These are phyloP conservation scores for Choloepus hoffmanni DNA, from an alignment of 2,113 vertebrate genomes.

Conservation along the genomic window DNA sequence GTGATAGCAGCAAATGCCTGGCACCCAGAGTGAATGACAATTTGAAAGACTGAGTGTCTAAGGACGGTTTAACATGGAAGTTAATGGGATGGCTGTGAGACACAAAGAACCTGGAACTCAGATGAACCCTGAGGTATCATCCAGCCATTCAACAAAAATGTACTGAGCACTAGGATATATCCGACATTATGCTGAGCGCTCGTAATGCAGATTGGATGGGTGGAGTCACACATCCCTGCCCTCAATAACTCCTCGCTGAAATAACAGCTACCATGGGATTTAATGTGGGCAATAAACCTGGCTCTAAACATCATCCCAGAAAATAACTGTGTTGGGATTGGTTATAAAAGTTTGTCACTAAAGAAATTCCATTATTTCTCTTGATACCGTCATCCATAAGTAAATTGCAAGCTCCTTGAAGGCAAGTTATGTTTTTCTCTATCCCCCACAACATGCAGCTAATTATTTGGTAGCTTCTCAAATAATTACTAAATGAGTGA, in stretches of 20 bases:
- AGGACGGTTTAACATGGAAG: slow-evolving; percentile 60
- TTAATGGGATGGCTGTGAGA: slow-evolving; percentile 7
- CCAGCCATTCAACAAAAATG: not conserved
- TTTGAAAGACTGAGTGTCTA: slow-evolving; percentile 61
- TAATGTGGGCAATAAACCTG: not conserved
- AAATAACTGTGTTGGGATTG: not conserved
- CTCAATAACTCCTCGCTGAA: not conserved
- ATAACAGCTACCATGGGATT: not conserved
- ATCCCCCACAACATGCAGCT: not conserved
- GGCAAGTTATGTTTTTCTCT: not conserved
- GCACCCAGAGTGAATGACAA: slow-evolving; percentile 61
- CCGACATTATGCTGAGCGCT: not conserved
- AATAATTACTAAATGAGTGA: not conserved
- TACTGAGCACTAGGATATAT: not conserved
- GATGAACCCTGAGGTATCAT: not conserved
- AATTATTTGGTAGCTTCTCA: not conserved
- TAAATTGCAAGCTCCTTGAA: not conserved
- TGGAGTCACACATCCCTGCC: not conserved
- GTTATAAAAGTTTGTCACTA: not conserved
- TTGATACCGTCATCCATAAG: not conserved
- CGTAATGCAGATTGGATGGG: too few relatives aligned
- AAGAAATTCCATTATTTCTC: not conserved
- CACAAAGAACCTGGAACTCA: not conserved
- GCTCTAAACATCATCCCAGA: not conserved
- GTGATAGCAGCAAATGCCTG: slow-evolving; percentile 2